These are phyloP conservation scores for Atta colombica DNA, from an alignment of 1,140 invertebrate species.

Conservation along the genomic window DNA sequence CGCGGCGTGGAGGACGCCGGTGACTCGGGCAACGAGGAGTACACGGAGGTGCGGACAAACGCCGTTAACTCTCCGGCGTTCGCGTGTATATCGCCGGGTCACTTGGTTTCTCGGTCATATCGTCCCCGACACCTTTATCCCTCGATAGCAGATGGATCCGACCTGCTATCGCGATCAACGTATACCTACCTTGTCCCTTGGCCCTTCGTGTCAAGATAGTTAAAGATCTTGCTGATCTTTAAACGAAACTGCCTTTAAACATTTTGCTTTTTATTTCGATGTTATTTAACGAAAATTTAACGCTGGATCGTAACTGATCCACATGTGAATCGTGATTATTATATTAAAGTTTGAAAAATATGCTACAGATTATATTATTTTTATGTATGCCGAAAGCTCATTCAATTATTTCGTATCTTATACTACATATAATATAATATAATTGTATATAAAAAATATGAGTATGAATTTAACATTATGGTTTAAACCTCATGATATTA, in stretches of 20 bases:
- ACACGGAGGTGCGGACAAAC: conserved; percentile 77
- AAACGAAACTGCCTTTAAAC: neutral
- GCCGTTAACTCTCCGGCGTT: conserved; percentile 82
- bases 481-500: too few species aligned
- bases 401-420: too few species aligned
- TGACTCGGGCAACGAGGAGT: conserved; percentile 60
- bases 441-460: too few species aligned
- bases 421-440: too few species aligned
- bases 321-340: neutral
- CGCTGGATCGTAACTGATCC: neutral
- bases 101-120: conserved; percentile 85
- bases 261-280: neutral
- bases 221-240: neutral
- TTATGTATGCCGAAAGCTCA: too few species aligned
- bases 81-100: conserved; percentile 81
- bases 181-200: neutral
- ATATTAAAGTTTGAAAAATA: neutral
- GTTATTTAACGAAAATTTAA: neutral
- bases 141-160: conserved; percentile 22
- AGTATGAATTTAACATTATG: too few species aligned
- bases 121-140: conserved; percentile 63
- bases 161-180: neutral
- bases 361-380: too few species aligned
- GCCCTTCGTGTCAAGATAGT: neutral
- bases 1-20: conserved; percentile 10